Base-by-base conservation (phyloP, 2,797 vertebrate genomes). In the Leucoraja ocellata region DNA sequence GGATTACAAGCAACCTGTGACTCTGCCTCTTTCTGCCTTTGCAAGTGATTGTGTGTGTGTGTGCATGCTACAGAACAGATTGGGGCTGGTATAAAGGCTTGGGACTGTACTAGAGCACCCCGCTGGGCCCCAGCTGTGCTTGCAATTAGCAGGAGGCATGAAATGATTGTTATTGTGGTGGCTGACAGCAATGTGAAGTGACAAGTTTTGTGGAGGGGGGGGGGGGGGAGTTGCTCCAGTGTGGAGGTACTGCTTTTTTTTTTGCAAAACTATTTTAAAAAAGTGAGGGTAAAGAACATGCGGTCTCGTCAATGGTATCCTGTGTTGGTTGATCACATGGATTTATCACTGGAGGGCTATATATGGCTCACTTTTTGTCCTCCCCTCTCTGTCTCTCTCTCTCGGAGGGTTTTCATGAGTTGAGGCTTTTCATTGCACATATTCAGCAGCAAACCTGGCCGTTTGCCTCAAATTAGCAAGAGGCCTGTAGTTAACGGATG, bases 21-120 rank as follows among this genome's bases (percentile, higher is more conserved):
- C 98, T 99, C 98, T 99, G 98, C 98, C 98, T 98, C 98, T 99
- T 98, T 98, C 98, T 99, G 98, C 98, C 98, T 97, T 97, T 98
- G 97, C 97, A 97, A 96, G 97, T 97, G 97, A 96, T 97, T 96
- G 96, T 94, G 93, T 94, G 93, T 94, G 93, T 74, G 96, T 96
- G 96, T 97, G 96, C 96, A 96, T 96, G 96, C 97, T 96, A 97
- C 96, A 97, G 96, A 97, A 97, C 97, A 97, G 97, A 97, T 97
- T 97, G 96, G 96, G 96, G 96, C 96, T 96, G 96, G 96, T 96
- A 94, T 97, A 96, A 97, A 96, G 96, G 96, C 97, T 96, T 97
- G 96, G 96, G 96, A 97, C 96, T 97, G 97, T 98, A 96, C 96
- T 97, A 97, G 96, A 96, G 96, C 95, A 95, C 97, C 98, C 98